Evolutionary conservation across 2,113 vertebrate genomes (phyloP).

Genomic region (Peromyscus polionotus): DNA sequence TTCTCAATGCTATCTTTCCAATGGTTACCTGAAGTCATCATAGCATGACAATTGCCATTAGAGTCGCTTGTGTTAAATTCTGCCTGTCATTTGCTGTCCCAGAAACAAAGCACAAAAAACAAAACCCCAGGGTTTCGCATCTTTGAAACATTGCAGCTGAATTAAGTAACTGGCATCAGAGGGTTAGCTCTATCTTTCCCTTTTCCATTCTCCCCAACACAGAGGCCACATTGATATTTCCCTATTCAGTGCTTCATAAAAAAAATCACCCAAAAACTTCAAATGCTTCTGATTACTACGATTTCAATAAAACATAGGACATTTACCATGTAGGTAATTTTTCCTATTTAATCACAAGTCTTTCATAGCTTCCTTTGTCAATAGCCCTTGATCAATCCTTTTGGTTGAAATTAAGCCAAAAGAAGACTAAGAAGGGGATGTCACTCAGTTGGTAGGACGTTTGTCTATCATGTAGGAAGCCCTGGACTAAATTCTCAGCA

Average conservation of each 20-base stretch:
- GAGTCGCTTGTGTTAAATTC: constrained; percentile 58
- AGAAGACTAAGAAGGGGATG: background rate
- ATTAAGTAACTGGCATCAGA: background rate
- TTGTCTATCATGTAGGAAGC: background rate
- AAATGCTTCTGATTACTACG: background rate
- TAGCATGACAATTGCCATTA: constrained; percentile 25
- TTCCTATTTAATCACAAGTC: background rate
- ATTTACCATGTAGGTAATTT: background rate
- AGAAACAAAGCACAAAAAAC: background rate
- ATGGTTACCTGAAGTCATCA: constrained; percentile 58
- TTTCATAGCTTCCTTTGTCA: background rate
- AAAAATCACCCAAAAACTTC: background rate
- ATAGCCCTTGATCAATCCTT: background rate
- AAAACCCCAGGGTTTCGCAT: background rate
- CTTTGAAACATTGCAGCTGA: background rate
- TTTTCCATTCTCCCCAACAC: background rate
- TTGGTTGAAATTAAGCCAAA: background rate
- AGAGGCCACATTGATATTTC: background rate
- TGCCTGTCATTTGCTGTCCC: background rate
- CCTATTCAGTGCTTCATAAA: background rate
- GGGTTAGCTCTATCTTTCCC: background rate
- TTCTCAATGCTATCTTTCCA: constrained; percentile 20
- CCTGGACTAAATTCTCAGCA: background rate
- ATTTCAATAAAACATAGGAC: background rate
- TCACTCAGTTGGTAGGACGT: background rate